Base-by-base conservation (phyloP, 2,113 vertebrate genomes). In the Spermophilus dauricus region DNA sequence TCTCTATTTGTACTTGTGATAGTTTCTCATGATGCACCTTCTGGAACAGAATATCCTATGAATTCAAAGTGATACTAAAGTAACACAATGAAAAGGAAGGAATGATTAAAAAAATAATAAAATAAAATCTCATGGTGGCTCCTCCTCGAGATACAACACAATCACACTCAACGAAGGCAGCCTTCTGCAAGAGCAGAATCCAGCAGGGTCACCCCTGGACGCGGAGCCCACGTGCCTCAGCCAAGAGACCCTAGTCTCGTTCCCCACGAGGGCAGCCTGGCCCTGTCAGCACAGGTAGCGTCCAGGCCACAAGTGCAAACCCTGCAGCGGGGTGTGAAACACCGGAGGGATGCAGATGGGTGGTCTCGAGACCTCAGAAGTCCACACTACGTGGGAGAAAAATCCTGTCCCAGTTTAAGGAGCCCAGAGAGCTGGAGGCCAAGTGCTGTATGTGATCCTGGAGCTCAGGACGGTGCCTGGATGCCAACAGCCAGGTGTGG, bases 361-460 rank as follows among this genome's bases (percentile, higher is more conserved):
- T 4, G 7, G 58, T 32, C 37, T 86, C 80, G 16, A 63, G 26
- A 5, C 28, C 3, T 18, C 53, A 34, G 11, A 22, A 20, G 53
- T 4, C n/a, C 30, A n/a, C 0, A 34, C 9, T 18, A 42, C 42
- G 1, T n/a, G 58, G 72, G 61, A 56, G 75, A 37, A 24, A 65
- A 28, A 58, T 53, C n/a, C 48, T 2, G 0, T 24, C 14, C 37
- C 24, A 2, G 22, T 14, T 48, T 4, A 53, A 42, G 39, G 37
- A 53, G 8, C 67, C 37, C 37, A n/a, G 83, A 89, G 24, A 83
- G 53, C 28, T 2, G 42, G 26, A 24, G 2, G 37, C 67, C 11
- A 5, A 76, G 39, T 1, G 22, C 37, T 16, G 53, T 1, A 1
- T 0, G 4, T 17, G 45, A n/a, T 11, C 20, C 18, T 34, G 45